A percentile compares a stretch with the other conserved stretches of the same genome.
phyloP scores from a whole-genome alignment of 2,113 vertebrate genomes.

The Tringa solitaria region DNA sequence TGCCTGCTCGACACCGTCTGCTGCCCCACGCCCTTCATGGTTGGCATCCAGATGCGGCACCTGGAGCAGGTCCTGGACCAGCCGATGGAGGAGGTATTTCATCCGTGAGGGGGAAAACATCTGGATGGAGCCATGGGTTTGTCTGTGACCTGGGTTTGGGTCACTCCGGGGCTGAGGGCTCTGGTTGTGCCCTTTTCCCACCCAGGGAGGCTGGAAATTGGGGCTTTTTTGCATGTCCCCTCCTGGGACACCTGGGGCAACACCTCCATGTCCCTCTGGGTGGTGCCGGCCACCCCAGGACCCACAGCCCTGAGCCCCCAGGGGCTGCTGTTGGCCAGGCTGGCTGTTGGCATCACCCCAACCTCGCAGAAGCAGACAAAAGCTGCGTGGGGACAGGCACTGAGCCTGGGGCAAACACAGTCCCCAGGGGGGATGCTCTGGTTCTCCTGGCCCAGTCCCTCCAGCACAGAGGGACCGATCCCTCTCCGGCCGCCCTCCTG shows the following conservation, averaged over 20 bases:
- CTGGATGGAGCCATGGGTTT: accelerated
- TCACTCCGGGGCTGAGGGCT: neutral
- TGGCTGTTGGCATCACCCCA: neutral
- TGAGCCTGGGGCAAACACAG: neutral
- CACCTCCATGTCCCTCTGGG: accelerated
- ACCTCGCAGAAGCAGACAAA: neutral
- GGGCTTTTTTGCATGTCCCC: neutral
- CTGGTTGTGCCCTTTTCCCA: neutral
- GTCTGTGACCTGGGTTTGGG: accelerated
- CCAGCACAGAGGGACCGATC: neutral
- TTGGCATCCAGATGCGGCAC: slow-evolving; percentile 87
- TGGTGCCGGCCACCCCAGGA: neutral
- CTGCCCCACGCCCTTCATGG: slow-evolving; percentile 93
- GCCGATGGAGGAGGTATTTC: slow-evolving; percentile 79
- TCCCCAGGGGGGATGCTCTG: neutral
- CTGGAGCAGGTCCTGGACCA: slow-evolving; percentile 80
- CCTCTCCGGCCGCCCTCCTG: accelerated
- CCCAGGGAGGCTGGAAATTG: neutral
- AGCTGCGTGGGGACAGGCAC: neutral
- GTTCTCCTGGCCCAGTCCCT: neutral
- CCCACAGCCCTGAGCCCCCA: neutral
- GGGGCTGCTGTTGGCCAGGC: neutral
- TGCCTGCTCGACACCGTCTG: slow-evolving; percentile 90
- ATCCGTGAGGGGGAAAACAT: accelerated
- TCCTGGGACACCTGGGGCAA: neutral